Base-by-base conservation (phyloP, 2,113 vertebrate species). In the Clarias magur region DNA sequence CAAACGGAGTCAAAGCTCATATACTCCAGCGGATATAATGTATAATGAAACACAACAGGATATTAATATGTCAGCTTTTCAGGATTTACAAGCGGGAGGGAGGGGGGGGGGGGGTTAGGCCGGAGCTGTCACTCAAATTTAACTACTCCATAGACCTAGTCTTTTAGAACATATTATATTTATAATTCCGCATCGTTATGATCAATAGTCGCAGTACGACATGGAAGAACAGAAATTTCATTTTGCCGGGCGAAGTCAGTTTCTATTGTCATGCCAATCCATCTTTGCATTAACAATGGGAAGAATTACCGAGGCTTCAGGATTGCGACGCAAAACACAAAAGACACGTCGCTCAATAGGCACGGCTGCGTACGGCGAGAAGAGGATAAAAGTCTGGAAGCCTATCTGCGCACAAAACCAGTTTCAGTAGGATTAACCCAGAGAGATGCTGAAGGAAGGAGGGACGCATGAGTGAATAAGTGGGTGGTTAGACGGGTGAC, bases 21-120 rank as follows among this genome's bases (percentile, higher is more conserved):
- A 27, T 15, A 25, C 11, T 53, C 0, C 2, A 76, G 21, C 13
- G 25, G 10, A 42, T 21, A 42, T 23, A 53, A 27, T 75, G 80
- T 53, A 85, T 16, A 76, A 70, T 30, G 23, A 19, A 38, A 57
- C 67, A 84, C 68, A 21, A 30, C 7, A 42, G 9, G 83, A 81
- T 56, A 67, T 65, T 82, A 67, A 48, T 27, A 65, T 27, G 23
- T 62, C 19, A 65, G 34, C 60, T 82, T 82, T 25, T 82, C 30
- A 25, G 38, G 10, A n/a, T 13, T 21, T 53, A 53, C 21, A 53
- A 75, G 38, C 12, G 0, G 67, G 63, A 25, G 17, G 3, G 0
- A 4, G 9, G 3, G 17, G 0, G n/a, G 0, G 9, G 9, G 3
- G 17, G 0, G n/a, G 0, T n/a, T 48, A 38, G 19, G 13, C 11